These are phyloP conservation scores for Phataginus tricuspis DNA, from an alignment of 2,797 vertebrate genomes.

Conservation along the genomic window DNA sequence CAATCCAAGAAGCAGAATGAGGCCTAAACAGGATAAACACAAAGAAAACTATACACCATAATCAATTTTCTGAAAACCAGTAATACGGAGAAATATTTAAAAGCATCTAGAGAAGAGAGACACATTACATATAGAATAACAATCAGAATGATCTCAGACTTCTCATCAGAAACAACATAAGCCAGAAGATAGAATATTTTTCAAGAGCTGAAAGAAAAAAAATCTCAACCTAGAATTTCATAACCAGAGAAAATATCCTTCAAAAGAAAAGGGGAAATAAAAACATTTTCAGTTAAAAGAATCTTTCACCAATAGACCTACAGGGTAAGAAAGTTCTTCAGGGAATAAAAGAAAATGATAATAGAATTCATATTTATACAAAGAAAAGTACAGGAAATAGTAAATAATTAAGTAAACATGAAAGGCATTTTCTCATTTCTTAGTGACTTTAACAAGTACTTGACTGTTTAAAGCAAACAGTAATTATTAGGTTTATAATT, in stretches of 20 bases:
- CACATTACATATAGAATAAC: not conserved
- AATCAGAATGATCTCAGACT: not conserved
- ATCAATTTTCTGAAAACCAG: not conserved
- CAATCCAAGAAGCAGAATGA: not conserved
- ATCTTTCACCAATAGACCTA: not conserved
- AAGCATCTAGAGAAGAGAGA: not conserved
- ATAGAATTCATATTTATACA: constrained; percentile 15
- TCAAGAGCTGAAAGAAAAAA: not conserved
- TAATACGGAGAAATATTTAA: not conserved
- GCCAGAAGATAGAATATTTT: constrained; percentile 1
- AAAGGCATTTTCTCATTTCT: not conserved
- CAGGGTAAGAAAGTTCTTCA: not conserved
- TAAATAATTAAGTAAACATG: not conserved
- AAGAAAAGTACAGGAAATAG: not conserved
- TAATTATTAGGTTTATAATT: not conserved
- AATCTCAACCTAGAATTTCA: constrained; percentile 14
- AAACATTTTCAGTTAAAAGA: not conserved
- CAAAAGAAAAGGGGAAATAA: not conserved
- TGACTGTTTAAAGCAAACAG: not conserved
- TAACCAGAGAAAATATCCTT: not conserved
- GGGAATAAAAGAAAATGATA: not conserved
- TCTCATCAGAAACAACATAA: not conserved
- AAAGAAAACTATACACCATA: not conserved
- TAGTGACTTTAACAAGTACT: not conserved
- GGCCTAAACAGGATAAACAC: not conserved